Percentiles rank a stretch among this genome's conserved stretches.
Conservation (phyloP, 2,797 vertebrate species). For the Lepus townsendii region DNA sequence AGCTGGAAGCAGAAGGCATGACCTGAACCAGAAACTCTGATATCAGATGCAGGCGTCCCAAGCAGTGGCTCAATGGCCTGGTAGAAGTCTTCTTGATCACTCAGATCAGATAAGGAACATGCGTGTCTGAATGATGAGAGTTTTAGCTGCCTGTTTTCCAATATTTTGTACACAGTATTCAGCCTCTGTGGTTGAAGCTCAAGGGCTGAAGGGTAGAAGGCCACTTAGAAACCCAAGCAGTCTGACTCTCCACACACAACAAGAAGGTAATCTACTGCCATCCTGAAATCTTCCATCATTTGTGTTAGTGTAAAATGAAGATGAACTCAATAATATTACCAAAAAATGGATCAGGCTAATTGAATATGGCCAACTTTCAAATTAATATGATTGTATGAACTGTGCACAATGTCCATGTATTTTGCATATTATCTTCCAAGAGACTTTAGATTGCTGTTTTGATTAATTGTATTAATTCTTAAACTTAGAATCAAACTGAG, state of each 20-base stretch:
- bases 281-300: slow-evolving; percentile 59
- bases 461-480: slow-evolving; percentile 78
- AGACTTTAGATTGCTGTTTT: slow-evolving; percentile 46
- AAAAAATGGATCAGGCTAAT: slow-evolving; percentile 50
- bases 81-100: background rate
- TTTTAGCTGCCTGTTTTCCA: background rate
- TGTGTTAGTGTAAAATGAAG: slow-evolving; percentile 53
- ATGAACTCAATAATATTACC: slow-evolving; percentile 27
- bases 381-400: background rate
- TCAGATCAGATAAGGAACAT: background rate
- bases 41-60: no score
- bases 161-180: background rate
- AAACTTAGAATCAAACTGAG: slow-evolving; percentile 76
- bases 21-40: no score
- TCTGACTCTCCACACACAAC: background rate
- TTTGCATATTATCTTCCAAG: slow-evolving; percentile 64
- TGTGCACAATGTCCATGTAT: slow-evolving; percentile 12
- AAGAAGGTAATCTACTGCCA: background rate
- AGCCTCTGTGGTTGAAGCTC: background rate
- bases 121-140: background rate
- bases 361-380: slow-evolving; percentile 54
- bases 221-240: background rate
- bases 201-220: background rate
- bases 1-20: no score
- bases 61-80: no score